Evolutionary conservation across 2,888 invertebrate species (phyloP), one percentile per base, ranked within the genome.

Genomic region (Drosophila tripunctata): DNA sequence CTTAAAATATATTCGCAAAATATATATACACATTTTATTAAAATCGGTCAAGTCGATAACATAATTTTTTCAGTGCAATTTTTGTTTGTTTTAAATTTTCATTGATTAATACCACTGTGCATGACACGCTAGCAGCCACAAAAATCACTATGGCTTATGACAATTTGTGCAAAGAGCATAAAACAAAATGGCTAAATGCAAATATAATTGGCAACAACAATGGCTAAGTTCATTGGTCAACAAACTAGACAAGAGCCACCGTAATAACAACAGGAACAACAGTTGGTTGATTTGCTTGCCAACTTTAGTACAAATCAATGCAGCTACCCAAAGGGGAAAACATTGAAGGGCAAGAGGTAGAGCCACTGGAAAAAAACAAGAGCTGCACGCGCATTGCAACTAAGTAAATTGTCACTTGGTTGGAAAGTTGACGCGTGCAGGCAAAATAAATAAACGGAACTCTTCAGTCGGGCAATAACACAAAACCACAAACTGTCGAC

Each of bases 181-280:
- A 66, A 62, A 7, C 48, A 66, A 54, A 74, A 73, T 62, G 61
- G 62, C 33, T 35, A 76, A 85, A 76, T 70, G 64, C 67, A 73
- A 74, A 75, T 67, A 70, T 68, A 69, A 83, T 71, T 69, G 68
- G 58, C 67, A 79, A 66, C 74, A 74, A 74, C 71, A 85, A 78
- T 73, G 69, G 38, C 66, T 68, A 75, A 79, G 87, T 87, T 85
- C 76, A 79, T 38, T 74, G 82, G 83, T 79, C 83, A 87, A 65
- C 62, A 48, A 47, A 64, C 54, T 33, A 52, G 30, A 56, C 27
- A 65, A 50, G 22, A 31, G 22, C 24, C 19, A 14, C 36, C 48
- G 41, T 73, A 81, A 60, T 47, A 31, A 27, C 15, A 52, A 24
- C 43, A 51, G 47, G 17, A 40, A 40, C 33, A 58, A 31, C 22